Base-by-base conservation (phyloP, 2,888 invertebrate genomes). In the Anarsia innoxiella region DNA sequence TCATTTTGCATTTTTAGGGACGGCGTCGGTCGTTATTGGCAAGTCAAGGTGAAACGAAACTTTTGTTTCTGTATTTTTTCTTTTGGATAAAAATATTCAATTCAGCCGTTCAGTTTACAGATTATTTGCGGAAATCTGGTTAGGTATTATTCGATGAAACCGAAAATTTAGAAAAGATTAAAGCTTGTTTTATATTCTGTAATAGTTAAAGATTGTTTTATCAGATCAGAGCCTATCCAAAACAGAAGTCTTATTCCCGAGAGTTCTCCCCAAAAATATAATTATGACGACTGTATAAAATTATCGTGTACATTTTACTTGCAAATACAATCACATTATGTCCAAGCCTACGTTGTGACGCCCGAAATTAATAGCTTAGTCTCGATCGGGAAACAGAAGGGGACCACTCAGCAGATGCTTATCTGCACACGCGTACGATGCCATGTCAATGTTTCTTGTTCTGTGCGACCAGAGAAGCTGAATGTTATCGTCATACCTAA, bases 321-420 rank as follows among this genome's bases (percentile, higher is more conserved):
- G 79, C 79, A 78, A 80, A 82, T 82, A 77, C 65, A 79, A 78
- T 77, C 72, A 74, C 79, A 78, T 82, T 75, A 78, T 65, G 79
- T 72, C 71, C 73, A 72, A 74, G 71, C 54, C 51, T 51, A 57
- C 56, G 63, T 66, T 72, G 76, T 67, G 77, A 74, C 69, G 72
- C 60, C 63, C 69, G 78, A 75, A 80, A 83, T 83, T 82, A 83
- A 82, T 82, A 78, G 82, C 32, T 65, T 71, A 60, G 67, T 60
- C 69, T 58, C 66, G 72, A 75, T 78, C 69, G 74, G 68, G 66
- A 69, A 74, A 71, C 69, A 73, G 59, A 66, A 75, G 82, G 82
- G 83, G 79, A 68, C 71, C 73, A 78, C 78, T 83, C 80, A 71
- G 82, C 82, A 77, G 83, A 82, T 82, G 75, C 78, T 82, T 83